Evolutionary conservation across 2,888 invertebrate genomes (phyloP).

Genomic region (Octodonta nipae): DNA sequence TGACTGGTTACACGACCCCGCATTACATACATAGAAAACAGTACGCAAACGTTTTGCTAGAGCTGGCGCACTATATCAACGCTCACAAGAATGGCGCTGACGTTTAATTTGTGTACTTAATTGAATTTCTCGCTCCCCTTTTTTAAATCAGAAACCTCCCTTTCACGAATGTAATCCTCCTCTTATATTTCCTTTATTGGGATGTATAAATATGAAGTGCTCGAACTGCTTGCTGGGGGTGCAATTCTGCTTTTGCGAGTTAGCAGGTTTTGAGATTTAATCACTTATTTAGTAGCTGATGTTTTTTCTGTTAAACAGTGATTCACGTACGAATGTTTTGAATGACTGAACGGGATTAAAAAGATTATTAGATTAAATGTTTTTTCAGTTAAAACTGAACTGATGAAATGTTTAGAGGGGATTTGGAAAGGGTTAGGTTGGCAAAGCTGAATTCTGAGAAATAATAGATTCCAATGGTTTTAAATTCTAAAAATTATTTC

Average conservation of each 20-base stretch:
- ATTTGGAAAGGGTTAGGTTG: too few relatives aligned
- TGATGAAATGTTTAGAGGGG: too few relatives aligned
- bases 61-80: conserved; percentile 29
- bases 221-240: conserved; percentile 14
- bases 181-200: conserved; percentile 33
- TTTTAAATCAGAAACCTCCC: conserved; percentile 30
- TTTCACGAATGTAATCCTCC: conserved; percentile 29
- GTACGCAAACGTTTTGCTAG: too few relatives aligned
- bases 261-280: conserved; percentile 18
- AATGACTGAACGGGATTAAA: too few relatives aligned
- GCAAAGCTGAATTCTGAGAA: too few relatives aligned
- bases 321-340: conserved; percentile 18
- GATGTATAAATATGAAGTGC: conserved; percentile 30
- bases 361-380: too few relatives aligned
- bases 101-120: conserved; percentile 34
- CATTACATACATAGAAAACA: too few relatives aligned
- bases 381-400: too few relatives aligned
- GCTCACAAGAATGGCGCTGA: conserved; percentile 29
- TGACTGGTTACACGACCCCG: too few relatives aligned
- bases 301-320: conserved; percentile 21
- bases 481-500: too few relatives aligned
- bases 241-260: conserved; percentile 8
- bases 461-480: too few relatives aligned
- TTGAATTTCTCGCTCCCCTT: conserved; percentile 30
- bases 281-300: conserved; percentile 25